A percentile compares a stretch with the other conserved stretches of the same genome.
phyloP scores from a whole-genome alignment of 2,113 vertebrate species.

The Nothocercus nigrocapillus region DNA sequence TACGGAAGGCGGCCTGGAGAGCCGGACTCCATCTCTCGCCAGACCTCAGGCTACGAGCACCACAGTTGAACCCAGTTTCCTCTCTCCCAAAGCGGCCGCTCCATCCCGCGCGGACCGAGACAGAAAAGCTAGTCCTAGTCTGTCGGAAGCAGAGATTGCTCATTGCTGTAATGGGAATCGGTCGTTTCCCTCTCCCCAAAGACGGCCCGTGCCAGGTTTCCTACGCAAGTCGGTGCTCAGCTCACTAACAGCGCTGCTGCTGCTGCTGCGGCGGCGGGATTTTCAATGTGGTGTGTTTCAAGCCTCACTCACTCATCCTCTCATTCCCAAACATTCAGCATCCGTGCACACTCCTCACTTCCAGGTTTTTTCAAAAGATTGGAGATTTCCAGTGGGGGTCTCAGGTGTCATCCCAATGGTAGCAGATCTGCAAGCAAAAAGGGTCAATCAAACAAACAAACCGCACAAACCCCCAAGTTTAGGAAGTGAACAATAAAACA shows the following conservation, averaged over 20 bases:
- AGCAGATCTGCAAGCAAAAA: constrained; percentile 79
- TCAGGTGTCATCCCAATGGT: constrained; percentile 83
- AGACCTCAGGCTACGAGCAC: constrained; percentile 73
- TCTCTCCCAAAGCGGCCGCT: constrained; percentile 59
- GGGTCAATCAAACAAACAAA: neutral
- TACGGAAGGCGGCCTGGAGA: constrained; percentile 62
- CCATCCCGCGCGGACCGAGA: constrained; percentile 55
- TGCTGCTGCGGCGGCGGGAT: constrained; percentile 84
- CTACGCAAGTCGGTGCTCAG: constrained; percentile 72
- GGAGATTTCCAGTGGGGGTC: constrained; percentile 92
- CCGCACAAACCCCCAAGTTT: fast-evolving
- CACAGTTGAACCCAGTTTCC: constrained; percentile 71
- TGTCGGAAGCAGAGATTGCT: constrained; percentile 65
- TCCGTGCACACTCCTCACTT: constrained; percentile 90
- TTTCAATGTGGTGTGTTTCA: constrained; percentile 91
- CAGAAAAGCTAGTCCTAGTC: constrained; percentile 72
- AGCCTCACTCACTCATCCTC: constrained; percentile 91
- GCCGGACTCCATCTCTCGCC: constrained; percentile 68
- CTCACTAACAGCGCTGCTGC: constrained; percentile 75
- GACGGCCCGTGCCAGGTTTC: constrained; percentile 58
- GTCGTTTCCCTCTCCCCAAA: constrained; percentile 67
- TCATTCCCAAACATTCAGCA: constrained; percentile 91
- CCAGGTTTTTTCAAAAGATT: constrained; percentile 87
- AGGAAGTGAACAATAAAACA: neutral
- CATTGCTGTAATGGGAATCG: constrained; percentile 7